Evolutionary conservation across 2,113 vertebrate species (phyloP).

Genomic region (Ochotona curzoniae): DNA sequence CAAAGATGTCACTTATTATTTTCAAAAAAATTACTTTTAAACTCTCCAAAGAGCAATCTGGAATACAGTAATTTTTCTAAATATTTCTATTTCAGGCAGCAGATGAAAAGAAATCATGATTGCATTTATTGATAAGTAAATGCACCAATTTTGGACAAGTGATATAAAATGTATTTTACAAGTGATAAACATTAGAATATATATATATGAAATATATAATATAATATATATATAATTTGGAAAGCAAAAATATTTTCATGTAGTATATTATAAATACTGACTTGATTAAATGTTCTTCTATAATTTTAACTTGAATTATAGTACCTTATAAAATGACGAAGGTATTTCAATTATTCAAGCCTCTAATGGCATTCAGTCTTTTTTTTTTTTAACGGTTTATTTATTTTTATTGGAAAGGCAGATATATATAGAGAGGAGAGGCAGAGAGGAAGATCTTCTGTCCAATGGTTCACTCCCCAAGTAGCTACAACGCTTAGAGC

Average conservation of each 20-base stretch:
- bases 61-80: conserved; percentile 23
- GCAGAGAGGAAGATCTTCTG: too few species aligned
- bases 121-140: conserved; percentile 33
- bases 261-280: conserved; percentile 1
- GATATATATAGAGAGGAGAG: too few species aligned
- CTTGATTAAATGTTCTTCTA: background rate
- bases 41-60: conserved; percentile 35
- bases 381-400: too few species aligned
- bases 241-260: conserved; percentile 34
- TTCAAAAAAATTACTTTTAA: conserved; percentile 39
- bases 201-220: background rate
- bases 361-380: background rate
- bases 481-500: too few species aligned
- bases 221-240: background rate
- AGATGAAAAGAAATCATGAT: background rate
- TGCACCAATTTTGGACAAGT: background rate
- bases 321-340: background rate
- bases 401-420: too few species aligned
- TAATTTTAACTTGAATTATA: background rate
- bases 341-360: conserved; percentile 11
- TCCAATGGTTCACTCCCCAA: too few species aligned
- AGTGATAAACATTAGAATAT: conserved; percentile 37
- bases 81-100: conserved; percentile 21
- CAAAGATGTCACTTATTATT: background rate
- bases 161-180: conserved; percentile 36